Evolutionary conservation across 1,140 invertebrate species (phyloP).

Genomic region (Drosophila funebris): DNA sequence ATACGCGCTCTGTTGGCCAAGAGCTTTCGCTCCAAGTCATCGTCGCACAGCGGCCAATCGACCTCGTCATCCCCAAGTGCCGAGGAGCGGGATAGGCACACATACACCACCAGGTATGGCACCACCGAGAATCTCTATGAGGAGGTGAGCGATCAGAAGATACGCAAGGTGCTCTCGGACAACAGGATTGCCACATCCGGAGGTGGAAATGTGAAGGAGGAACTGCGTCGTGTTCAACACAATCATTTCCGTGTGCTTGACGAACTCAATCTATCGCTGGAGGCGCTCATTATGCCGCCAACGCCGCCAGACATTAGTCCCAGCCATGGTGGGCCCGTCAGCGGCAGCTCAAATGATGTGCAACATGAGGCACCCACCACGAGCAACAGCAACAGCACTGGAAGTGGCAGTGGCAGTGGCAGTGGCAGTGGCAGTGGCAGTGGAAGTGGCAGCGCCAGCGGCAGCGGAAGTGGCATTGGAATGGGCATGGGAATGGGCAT

Average conservation of each 20-base stretch:
- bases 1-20: constrained; percentile 79
- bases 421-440: neutral
- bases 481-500: constrained; percentile 59
- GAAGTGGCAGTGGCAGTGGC: constrained; percentile 22
- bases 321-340: constrained; percentile 43
- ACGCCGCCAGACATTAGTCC: constrained; percentile 75
- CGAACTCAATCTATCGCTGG: constrained; percentile 93
- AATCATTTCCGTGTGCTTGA: constrained; percentile 92
- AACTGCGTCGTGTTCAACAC: constrained; percentile 90
- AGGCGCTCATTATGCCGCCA: constrained; percentile 93
- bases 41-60: constrained; percentile 60
- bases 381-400: constrained; percentile 21
- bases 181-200: constrained; percentile 85
- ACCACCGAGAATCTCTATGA: constrained; percentile 95
- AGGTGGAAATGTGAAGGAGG: constrained; percentile 89
- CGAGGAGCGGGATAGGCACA: constrained; percentile 85
- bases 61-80: constrained; percentile 66
- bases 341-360: constrained; percentile 24
- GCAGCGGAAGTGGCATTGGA: constrained; percentile 70
- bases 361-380: constrained; percentile 33
- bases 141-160: constrained; percentile 89
- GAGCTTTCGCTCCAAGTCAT: constrained; percentile 73
- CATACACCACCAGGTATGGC: constrained; percentile 90
- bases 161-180: constrained; percentile 84
- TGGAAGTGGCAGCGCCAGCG: constrained; percentile 40